phyloP scores from a whole-genome alignment of 2,113 vertebrate species.

The Hylia prasina region DNA sequence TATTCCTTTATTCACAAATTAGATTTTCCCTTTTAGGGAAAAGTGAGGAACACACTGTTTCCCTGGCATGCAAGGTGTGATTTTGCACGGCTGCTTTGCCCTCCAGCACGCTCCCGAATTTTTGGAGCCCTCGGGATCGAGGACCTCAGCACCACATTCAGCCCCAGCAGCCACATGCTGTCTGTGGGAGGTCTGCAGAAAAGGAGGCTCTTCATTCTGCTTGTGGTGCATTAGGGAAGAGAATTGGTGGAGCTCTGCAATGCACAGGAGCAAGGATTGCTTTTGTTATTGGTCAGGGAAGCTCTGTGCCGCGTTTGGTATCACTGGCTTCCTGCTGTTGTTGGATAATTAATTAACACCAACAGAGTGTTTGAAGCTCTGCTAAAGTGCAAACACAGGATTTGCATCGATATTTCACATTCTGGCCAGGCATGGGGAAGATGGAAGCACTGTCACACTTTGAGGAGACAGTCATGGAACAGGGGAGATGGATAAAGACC shows the following conservation, averaged over 20 bases:
- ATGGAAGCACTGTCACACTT: neutral
- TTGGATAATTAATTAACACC: neutral
- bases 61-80: too few relatives aligned
- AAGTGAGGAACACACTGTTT: neutral
- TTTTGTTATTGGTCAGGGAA: neutral
- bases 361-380: neutral
- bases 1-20: slow-evolving; percentile 10
- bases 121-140: neutral
- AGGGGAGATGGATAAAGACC: neutral
- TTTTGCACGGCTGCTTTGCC: neutral
- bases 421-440: neutral
- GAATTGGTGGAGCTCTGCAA: neutral
- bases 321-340: neutral
- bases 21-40: neutral
- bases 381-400: neutral
- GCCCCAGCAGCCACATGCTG: neutral
- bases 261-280: neutral
- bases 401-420: neutral
- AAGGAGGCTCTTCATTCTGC: neutral
- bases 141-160: neutral
- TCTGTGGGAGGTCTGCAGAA: neutral
- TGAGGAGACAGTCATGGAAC: neutral
- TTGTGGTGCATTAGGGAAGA: neutral
- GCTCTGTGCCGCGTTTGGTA: neutral
- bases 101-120: neutral